A percentile compares a stretch with the other conserved stretches of the same genome.
Conservation (phyloP, 2,113 vertebrate species). For the Xenus cinereus region DNA sequence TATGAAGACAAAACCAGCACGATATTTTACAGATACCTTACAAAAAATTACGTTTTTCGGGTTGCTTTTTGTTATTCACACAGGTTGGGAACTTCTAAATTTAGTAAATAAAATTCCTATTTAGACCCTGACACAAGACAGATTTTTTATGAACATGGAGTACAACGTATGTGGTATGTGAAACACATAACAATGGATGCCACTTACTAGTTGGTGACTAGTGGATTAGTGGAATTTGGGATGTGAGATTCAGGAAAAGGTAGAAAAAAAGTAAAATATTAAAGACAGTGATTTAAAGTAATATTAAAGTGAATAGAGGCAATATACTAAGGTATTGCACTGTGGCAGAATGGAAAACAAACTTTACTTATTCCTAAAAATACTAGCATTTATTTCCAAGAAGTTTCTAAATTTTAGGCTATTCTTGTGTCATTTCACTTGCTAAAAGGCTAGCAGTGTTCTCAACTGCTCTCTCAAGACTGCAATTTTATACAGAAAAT, state of each 20-base stretch:
- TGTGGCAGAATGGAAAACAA: background rate
- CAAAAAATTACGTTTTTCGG: background rate
- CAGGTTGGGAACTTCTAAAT: background rate
- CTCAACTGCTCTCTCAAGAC: background rate
- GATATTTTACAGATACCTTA: background rate
- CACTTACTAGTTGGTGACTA: background rate
- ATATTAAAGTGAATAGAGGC: background rate
- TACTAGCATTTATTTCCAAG: background rate
- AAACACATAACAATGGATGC: fast-evolving
- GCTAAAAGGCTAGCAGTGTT: background rate
- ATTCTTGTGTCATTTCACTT: background rate
- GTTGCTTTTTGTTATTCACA: background rate
- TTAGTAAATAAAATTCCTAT: background rate
- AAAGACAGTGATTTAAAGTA: background rate
- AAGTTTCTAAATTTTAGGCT: background rate
- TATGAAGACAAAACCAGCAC: background rate
- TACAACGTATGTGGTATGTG: background rate
- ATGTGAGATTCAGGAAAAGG: background rate
- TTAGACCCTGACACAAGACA: background rate
- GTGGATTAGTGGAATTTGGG: background rate
- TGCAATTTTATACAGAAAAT: background rate
- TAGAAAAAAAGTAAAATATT: background rate
- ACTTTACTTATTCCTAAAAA: background rate
- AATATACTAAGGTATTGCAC: background rate
- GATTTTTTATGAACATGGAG: background rate